Percentiles rank a stretch among this genome's conserved stretches.
Conservation (phyloP, 2,797 vertebrate species). For the Neostethus bicornis region DNA sequence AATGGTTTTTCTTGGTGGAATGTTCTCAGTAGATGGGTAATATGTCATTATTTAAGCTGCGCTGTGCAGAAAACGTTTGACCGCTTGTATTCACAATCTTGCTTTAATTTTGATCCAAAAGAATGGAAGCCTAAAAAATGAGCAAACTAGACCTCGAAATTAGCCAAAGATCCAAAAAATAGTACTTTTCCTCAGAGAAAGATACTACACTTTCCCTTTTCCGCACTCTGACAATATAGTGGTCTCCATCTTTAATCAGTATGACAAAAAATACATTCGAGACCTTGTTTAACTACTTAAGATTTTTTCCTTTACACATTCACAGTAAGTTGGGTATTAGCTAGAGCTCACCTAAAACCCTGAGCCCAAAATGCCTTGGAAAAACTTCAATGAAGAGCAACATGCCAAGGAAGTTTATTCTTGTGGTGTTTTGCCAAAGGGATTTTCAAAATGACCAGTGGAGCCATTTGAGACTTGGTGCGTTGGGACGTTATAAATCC, state of each 20-base stretch:
- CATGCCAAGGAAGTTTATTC: constrained; percentile 12
- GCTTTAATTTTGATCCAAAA: no score
- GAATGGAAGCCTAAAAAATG: no score
- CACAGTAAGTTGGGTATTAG: constrained; percentile 23
- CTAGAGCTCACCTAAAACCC: constrained; percentile 38
- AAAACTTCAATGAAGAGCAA: constrained; percentile 29
- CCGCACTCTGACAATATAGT: constrained; percentile 17
- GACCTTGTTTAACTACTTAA: constrained; percentile 36
- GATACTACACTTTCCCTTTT: constrained; percentile 12
- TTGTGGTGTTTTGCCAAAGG: constrained; percentile 15
- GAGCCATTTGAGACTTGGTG: constrained; percentile 41
- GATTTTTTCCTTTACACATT: constrained; percentile 26
- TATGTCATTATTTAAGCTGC: no score
- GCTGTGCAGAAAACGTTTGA: no score
- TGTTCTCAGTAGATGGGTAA: no score
- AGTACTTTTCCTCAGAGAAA: constrained; percentile 8
- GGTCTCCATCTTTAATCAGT: constrained; percentile 13
- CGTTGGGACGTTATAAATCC: constrained; percentile 62
- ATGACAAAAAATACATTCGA: constrained; percentile 7
- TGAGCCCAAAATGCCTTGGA: constrained; percentile 19
- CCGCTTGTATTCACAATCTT: no score
- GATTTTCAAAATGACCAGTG: constrained; percentile 32
- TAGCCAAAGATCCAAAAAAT: constrained; percentile 9
- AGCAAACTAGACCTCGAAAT: no score
- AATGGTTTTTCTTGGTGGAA: no score